Percentiles rank a stretch among this genome's conserved stretches.
Evolutionary conservation across 2,113 vertebrate genomes (phyloP).

Genomic region (Grammatotria lemairii): DNA sequence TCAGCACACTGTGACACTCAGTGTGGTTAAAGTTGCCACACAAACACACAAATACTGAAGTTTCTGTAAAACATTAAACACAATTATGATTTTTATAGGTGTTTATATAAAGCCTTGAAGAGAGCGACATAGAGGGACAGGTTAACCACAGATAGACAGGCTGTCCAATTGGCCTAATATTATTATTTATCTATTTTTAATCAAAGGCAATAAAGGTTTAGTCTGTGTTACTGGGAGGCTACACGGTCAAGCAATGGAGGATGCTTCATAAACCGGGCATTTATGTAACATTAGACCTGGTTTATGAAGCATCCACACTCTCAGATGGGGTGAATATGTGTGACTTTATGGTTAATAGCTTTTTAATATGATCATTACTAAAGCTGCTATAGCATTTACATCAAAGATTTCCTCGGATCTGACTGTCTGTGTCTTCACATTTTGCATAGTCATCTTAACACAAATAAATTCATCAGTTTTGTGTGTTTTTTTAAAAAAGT

Average conservation of each 20-base stretch:
- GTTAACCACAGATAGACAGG: background rate
- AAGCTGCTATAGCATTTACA: background rate
- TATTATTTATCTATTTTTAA: background rate
- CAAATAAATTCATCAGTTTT: background rate
- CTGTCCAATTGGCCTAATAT: background rate
- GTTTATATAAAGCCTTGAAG: background rate
- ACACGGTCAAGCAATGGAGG: background rate
- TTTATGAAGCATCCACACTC: background rate
- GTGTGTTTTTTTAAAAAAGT: rapidly evolving
- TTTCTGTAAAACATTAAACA: background rate
- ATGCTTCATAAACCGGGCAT: background rate
- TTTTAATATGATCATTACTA: background rate
- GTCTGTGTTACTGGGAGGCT: background rate
- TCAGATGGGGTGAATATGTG: background rate
- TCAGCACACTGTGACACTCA: background rate
- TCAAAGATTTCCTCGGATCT: background rate
- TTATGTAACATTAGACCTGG: background rate
- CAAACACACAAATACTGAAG: background rate
- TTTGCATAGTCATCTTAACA: background rate
- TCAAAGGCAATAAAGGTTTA: background rate
- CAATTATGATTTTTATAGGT: background rate
- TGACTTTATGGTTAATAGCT: background rate
- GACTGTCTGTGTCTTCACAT: background rate
- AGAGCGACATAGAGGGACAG: background rate
- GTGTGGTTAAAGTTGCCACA: background rate